These are phyloP conservation scores for Aporrectodea caliginosa DNA, from an alignment of 1,140 invertebrate genomes.

Conservation along the genomic window DNA sequence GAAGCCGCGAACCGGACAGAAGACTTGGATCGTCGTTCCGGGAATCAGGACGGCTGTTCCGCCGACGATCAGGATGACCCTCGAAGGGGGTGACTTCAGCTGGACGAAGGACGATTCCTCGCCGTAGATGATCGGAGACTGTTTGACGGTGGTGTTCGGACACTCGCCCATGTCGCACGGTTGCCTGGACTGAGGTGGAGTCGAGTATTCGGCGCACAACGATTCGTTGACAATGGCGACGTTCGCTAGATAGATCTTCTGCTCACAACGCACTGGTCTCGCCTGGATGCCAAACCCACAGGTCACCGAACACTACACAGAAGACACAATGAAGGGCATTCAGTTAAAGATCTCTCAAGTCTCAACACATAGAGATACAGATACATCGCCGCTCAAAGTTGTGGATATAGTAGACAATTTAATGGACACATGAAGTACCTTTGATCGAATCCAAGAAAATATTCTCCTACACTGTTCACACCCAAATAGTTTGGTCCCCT, in stretches of 20 bases:
- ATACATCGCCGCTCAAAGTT: too few relatives aligned
- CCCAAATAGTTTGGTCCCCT: too few relatives aligned
- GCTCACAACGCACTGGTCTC: background rate
- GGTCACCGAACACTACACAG: background rate
- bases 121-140: background rate
- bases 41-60: conserved; percentile 77
- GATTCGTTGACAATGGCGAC: background rate
- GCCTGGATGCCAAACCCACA: background rate
- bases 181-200: background rate
- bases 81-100: conserved; percentile 46
- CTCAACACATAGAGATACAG: too few relatives aligned
- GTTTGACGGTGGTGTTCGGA: background rate
- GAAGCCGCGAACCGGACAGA: conserved; percentile 68
- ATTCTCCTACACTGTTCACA: too few relatives aligned
- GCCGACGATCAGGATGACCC: conserved; percentile 61
- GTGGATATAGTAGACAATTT: too few relatives aligned
- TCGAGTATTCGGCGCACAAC: background rate
- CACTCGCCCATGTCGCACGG: background rate
- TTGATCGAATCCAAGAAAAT: too few relatives aligned
- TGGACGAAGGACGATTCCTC: conserved; percentile 61
- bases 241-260: background rate
- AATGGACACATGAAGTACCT: too few relatives aligned
- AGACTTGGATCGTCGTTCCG: conserved; percentile 81
- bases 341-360: too few relatives aligned
- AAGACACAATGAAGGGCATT: background rate